Evolutionary conservation across 2,113 vertebrate genomes (phyloP), one percentile per base, ranked within the genome.

Genomic region (Lipophrys pholis): DNA sequence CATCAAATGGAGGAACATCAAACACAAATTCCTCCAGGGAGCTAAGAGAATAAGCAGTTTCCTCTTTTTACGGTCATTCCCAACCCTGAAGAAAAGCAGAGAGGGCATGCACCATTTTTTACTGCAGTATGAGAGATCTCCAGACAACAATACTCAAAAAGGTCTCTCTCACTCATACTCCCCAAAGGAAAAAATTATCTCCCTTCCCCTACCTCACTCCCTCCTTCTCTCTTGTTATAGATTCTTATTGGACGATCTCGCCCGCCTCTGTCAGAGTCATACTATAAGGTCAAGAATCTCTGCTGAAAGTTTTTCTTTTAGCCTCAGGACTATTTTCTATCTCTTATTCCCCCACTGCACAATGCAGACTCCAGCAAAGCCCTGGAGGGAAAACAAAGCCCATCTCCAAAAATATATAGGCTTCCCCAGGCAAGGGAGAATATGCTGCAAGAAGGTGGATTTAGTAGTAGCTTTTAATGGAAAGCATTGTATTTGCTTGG

Each of bases 341-440:
- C 55, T 71, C 38, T 51, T 73, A 74, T 62, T 55, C 76, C 72
- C 70, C 54, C 11, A 59, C 59, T 79, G 74, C 68, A 50, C 35
- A 58, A 63, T 65, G 60, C 65, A 69, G 74, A 80, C 77, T 73
- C 50, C 46, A 71, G 77, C 15, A 43, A 83, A 69, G 61, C 78
- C 84, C 84, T 21, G 39, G 48, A 82, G 89, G 70, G 73, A 76
- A 86, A 83, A 78, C 78, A 78, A 80, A 87, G 68, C 73, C 77
- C 63, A 58, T 83, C 74, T 87, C 84, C 77, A 84, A 76, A 86
- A 90, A 89, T 86, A 80, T 81, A 87, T 73, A 73, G 62, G 70
- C 70, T 36, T 86, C 80, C 80, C 40, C 55, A 49, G 84, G 81
- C 79, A 40, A 77, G 40, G 60, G 17, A 78, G 68, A 68, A 73